These are phyloP conservation scores for Zalophus californianus DNA, from an alignment of 2,797 vertebrate species.

Conservation along the genomic window DNA sequence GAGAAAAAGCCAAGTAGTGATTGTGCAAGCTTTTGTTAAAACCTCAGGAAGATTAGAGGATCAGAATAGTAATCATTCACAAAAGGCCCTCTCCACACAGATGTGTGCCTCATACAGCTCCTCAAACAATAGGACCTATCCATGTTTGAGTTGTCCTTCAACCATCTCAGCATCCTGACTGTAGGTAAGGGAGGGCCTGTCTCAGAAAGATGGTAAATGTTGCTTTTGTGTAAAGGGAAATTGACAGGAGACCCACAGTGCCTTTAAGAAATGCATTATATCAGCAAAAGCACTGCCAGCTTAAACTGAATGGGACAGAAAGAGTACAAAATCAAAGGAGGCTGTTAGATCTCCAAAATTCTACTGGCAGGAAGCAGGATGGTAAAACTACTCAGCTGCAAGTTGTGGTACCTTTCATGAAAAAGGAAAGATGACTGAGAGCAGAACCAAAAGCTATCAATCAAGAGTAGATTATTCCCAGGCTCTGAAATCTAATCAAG, in stretches of 20 bases:
- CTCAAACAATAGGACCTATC: background rate
- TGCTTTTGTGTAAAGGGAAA: conserved; percentile 9
- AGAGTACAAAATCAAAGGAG: background rate
- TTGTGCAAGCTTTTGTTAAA: conserved; percentile 11
- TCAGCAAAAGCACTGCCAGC: background rate
- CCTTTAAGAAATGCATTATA: conserved; percentile 20
- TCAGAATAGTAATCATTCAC: background rate
- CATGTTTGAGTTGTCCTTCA: background rate
- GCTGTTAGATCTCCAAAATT: background rate
- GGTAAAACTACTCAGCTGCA: background rate
- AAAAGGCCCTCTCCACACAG: background rate
- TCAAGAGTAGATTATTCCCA: background rate
- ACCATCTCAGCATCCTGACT: background rate
- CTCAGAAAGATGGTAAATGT: background rate
- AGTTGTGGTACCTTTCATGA: background rate
- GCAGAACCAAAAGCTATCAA: background rate
- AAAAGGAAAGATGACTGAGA: background rate
- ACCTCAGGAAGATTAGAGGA: background rate
- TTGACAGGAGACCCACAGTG: conserved; percentile 3
- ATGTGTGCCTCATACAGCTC: background rate
- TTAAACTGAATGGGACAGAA: conserved; percentile 39
- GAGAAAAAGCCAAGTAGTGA: background rate
- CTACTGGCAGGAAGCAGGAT: background rate
- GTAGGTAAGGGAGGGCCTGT: background rate
- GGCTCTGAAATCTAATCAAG: background rate